Evolutionary conservation across 2,888 invertebrate genomes (phyloP).

Genomic region (Dichetophora obliterata): DNA sequence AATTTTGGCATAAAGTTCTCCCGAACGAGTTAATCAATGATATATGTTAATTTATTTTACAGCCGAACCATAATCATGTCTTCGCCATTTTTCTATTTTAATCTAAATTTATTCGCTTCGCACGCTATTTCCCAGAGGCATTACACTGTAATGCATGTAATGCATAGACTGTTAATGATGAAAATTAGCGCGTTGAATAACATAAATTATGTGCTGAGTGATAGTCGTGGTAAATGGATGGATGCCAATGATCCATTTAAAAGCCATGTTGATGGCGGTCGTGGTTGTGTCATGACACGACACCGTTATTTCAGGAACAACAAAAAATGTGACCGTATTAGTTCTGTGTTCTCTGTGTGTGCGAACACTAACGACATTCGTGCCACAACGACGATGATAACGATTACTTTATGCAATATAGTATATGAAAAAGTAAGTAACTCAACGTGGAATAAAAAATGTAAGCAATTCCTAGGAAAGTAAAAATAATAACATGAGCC

Average conservation of each 20-base stretch:
- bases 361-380: conserved; percentile 12
- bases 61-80: no score
- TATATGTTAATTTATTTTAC: no score
- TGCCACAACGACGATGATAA: neutral
- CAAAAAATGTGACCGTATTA: neutral
- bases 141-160: no score
- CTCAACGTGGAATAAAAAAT: no score
- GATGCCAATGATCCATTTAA: neutral
- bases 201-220: no score
- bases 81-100: no score
- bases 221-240: neutral
- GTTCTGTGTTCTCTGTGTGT: neutral
- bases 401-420: neutral
- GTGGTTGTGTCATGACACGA: conserved; percentile 1
- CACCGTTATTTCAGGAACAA: neutral
- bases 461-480: neutral
- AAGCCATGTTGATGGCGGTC: neutral
- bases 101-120: no score
- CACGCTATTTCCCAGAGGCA: no score
- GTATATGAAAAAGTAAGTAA: neutral
- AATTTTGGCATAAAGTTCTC: no score
- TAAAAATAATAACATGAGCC: neutral
- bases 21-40: no score
- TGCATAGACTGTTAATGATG: no score
- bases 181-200: no score